Conservation (phyloP, 2,113 vertebrate species). For the Tauraco erythrolophus region DNA sequence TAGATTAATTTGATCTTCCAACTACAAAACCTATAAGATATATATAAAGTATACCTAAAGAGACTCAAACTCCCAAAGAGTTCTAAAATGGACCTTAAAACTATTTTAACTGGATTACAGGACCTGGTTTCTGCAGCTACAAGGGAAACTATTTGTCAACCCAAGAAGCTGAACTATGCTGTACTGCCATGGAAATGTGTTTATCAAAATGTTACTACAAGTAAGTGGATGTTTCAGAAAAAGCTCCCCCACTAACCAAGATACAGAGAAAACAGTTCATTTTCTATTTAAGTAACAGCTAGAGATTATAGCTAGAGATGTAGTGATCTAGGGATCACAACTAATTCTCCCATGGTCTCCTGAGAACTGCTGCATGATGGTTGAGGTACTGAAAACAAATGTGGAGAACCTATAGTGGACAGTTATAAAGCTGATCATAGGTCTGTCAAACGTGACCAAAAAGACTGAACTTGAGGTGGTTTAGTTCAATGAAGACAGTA, state of each 20-base stretch:
- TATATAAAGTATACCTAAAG: background rate
- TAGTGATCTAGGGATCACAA: background rate
- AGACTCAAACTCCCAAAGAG: background rate
- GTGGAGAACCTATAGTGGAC: background rate
- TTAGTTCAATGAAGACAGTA: background rate
- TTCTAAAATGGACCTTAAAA: background rate
- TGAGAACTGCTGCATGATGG: background rate
- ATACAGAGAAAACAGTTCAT: background rate
- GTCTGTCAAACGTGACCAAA: background rate
- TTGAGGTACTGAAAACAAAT: background rate
- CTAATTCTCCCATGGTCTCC: background rate
- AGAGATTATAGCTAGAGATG: background rate
- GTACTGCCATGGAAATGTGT: background rate
- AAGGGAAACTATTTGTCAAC: background rate
- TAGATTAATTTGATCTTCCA: background rate
- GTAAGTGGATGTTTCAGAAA: background rate
- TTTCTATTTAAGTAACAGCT: background rate
- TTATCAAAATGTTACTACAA: background rate
- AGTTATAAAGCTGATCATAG: background rate
- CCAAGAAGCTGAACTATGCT: background rate
- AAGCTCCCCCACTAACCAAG: background rate
- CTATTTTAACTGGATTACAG: background rate
- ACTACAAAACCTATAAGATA: background rate
- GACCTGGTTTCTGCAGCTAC: background rate
- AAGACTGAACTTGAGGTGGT: background rate